Conservation (phyloP, 1,140 invertebrate genomes). For the Andricus grossulariae region DNA sequence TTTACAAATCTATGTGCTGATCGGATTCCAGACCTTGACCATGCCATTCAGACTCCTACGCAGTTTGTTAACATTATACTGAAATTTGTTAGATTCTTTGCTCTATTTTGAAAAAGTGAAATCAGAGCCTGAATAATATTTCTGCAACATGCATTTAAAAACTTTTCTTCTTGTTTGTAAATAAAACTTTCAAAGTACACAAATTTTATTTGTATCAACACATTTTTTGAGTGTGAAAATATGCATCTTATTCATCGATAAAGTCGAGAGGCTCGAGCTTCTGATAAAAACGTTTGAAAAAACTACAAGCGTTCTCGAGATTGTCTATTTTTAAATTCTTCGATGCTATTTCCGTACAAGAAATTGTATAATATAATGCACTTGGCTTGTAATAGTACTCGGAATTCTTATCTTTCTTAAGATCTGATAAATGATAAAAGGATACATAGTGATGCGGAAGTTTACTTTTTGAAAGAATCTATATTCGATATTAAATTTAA, state of each 20-base stretch:
- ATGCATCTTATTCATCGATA: background rate
- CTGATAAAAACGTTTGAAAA: background rate
- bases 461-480: slow-evolving; percentile 5
- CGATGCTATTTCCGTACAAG: slow-evolving; percentile 6
- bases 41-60: slow-evolving; percentile 11
- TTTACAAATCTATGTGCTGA: background rate
- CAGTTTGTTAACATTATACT: slow-evolving; percentile 15
- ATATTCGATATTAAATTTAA: slow-evolving; percentile 4
- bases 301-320: background rate
- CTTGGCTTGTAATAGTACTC: background rate
- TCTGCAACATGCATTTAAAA: background rate
- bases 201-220: too few relatives aligned
- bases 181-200: too few relatives aligned
- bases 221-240: too few relatives aligned
- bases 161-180: too few relatives aligned
- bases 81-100: background rate
- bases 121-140: background rate
- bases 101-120: background rate
- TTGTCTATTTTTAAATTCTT: slow-evolving; percentile 1
- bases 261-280: background rate
- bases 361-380: background rate
- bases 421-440: background rate
- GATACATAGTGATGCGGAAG: background rate
- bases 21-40: background rate
- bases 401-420: background rate